These are phyloP conservation scores for Halesus radiatus DNA, from an alignment of 1,140 invertebrate species.

Conservation along the genomic window DNA sequence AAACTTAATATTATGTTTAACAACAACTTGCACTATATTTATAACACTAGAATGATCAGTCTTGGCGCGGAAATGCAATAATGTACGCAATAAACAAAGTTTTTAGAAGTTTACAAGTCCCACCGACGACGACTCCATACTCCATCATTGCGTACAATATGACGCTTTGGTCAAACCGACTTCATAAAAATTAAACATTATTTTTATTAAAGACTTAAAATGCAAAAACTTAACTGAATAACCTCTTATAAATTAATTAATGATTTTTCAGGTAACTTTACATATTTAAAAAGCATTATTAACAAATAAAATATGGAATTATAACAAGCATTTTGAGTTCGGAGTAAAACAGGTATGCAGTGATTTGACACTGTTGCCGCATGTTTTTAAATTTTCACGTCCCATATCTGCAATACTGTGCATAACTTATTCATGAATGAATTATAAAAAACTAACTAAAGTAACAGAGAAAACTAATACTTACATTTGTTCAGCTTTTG, in stretches of 20 bases:
- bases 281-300: conserved; percentile 19
- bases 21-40: background rate
- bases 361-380: conserved; percentile 43
- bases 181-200: conserved; percentile 49
- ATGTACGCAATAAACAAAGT: conserved; percentile 45
- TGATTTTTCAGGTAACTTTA: background rate
- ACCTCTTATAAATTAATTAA: background rate
- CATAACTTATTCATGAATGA: conserved; percentile 21
- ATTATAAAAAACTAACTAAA: conserved; percentile 1
- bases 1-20: background rate
- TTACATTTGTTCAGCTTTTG: background rate
- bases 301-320: conserved; percentile 13
- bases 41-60: background rate
- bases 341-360: conserved; percentile 41
- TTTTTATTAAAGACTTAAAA: background rate
- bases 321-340: conserved; percentile 29
- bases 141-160: conserved; percentile 69
- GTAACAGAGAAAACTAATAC: background rate
- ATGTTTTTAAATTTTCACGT: conserved; percentile 22
- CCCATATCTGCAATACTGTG: background rate
- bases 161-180: conserved; percentile 67
- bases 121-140: conserved; percentile 67
- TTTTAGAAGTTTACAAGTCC: conserved; percentile 47
- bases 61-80: conserved; percentile 14
- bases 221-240: background rate